A percentile compares a stretch with the other conserved stretches of the same genome.
phyloP scores from a whole-genome alignment of 1,140 invertebrate genomes.

The Homarus americanus region DNA sequence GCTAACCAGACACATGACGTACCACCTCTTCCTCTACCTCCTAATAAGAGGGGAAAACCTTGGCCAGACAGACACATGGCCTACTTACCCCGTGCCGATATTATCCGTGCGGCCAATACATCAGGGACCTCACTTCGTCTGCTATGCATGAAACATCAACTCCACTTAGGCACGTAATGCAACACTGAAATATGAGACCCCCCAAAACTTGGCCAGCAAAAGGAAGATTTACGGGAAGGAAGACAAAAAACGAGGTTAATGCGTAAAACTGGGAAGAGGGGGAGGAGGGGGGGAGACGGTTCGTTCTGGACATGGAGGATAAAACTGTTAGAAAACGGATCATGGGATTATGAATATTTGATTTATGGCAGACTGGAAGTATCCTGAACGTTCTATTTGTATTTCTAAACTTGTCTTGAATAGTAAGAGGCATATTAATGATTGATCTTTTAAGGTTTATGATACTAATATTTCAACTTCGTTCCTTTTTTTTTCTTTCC shows the following conservation, averaged over 20 bases:
- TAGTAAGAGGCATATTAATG: too few relatives aligned
- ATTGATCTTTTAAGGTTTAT: too few relatives aligned
- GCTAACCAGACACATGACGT: too few relatives aligned
- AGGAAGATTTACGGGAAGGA: constrained; percentile 25
- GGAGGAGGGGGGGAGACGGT: constrained; percentile 8
- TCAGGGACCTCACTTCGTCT: neutral
- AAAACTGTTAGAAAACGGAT: neutral
- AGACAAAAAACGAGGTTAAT: constrained; percentile 5
- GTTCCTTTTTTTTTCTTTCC: too few relatives aligned
- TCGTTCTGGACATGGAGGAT: neutral
- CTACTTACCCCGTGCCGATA: neutral
- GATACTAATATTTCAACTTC: too few relatives aligned
- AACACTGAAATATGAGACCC: constrained; percentile 43
- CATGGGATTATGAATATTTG: neutral
- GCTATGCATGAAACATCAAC: constrained; percentile 28
- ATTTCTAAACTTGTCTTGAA: too few relatives aligned
- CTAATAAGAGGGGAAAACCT: too few relatives aligned
- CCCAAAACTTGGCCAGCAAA: constrained; percentile 26
- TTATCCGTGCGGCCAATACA: neutral
- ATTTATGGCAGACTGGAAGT: too few relatives aligned
- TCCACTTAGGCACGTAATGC: constrained; percentile 40
- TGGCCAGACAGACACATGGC: neutral
- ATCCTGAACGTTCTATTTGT: too few relatives aligned
- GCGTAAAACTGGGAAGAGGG: neutral
- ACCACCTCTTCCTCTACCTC: too few relatives aligned